Evolutionary conservation across 2,888 invertebrate species (phyloP).

Genomic region (Chouioia cunea): DNA sequence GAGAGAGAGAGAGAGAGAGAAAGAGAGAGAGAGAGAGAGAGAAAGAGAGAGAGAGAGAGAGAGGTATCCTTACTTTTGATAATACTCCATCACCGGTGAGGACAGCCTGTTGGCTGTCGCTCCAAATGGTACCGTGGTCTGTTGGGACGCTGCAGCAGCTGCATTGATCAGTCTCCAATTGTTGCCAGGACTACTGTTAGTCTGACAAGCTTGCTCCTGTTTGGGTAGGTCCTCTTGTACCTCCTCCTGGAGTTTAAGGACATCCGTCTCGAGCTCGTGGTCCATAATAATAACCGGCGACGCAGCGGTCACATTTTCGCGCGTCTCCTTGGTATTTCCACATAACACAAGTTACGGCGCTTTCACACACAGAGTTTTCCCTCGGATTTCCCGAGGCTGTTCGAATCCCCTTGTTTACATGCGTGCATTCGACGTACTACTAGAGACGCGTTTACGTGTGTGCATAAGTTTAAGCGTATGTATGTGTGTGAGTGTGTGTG

Average conservation of each 20-base stretch:
- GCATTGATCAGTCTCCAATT: conserved; percentile 43
- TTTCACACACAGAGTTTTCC: conserved; percentile 15
- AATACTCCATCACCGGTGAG: conserved; percentile 74
- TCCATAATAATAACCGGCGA: conserved; percentile 55
- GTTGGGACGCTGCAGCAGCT: conserved; percentile 25
- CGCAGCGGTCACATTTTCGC: conserved; percentile 46
- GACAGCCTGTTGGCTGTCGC: conserved; percentile 54
- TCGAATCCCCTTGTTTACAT: conserved; percentile 41
- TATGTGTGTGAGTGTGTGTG: conserved; percentile 1
- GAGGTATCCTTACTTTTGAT: conserved; percentile 70
- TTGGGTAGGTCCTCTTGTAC: conserved; percentile 45
- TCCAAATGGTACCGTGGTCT: conserved; percentile 42
- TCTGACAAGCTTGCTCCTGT: conserved; percentile 24
- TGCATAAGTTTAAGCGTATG: neutral
- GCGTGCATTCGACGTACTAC: neutral
- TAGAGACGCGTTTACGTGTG: neutral
- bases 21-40: too few relatives aligned
- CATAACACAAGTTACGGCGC: conserved; percentile 48
- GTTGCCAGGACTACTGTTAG: conserved; percentile 43
- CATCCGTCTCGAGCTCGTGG: conserved; percentile 59
- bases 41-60: too few relatives aligned
- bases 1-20: too few relatives aligned
- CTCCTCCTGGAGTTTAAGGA: conserved; percentile 51
- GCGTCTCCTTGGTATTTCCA: conserved; percentile 13
- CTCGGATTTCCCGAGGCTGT: neutral